Conservation (phyloP, 2,888 invertebrate species). For the Celastrina argiolus region DNA sequence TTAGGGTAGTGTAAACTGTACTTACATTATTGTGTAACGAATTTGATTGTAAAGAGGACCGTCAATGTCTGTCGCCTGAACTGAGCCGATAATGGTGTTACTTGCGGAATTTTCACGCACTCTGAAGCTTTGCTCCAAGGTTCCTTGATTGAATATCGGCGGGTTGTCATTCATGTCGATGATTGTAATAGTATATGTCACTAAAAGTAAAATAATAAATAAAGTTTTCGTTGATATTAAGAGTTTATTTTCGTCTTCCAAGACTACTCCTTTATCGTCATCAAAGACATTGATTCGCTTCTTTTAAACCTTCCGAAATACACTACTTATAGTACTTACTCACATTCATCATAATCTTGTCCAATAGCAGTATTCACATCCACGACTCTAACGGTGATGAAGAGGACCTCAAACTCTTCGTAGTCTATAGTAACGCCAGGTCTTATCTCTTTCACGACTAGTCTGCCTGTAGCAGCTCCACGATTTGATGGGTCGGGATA, state of each 20-base stretch:
- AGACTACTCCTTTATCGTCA: too few relatives aligned
- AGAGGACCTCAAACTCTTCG: constrained; percentile 78
- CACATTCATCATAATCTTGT: constrained; percentile 70
- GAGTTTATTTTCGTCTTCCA: too few relatives aligned
- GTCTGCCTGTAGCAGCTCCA: constrained; percentile 53
- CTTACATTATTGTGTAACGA: constrained; percentile 74
- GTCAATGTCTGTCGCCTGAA: constrained; percentile 80
- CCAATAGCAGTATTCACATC: constrained; percentile 72
- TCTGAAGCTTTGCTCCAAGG: constrained; percentile 54
- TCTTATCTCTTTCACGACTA: constrained; percentile 58
- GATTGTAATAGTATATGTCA: constrained; percentile 76
- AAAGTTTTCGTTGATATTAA: background rate
- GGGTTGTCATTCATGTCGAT: constrained; percentile 81
- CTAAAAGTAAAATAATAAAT: constrained; percentile 52
- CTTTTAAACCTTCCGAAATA: background rate
- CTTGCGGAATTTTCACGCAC: constrained; percentile 74
- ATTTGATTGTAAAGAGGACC: constrained; percentile 78
- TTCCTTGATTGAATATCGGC: constrained; percentile 73
- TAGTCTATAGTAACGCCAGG: constrained; percentile 73
- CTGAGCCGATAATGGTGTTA: constrained; percentile 73
- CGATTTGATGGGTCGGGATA: constrained; percentile 45
- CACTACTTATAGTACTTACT: constrained; percentile 45
- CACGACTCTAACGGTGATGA: constrained; percentile 69
- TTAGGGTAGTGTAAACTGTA: constrained; percentile 27
- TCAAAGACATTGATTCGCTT: background rate